Percentiles rank a stretch among this genome's conserved stretches.
Evolutionary conservation across 2,797 vertebrate genomes (phyloP).

Genomic region (Enteromius treurensis): DNA sequence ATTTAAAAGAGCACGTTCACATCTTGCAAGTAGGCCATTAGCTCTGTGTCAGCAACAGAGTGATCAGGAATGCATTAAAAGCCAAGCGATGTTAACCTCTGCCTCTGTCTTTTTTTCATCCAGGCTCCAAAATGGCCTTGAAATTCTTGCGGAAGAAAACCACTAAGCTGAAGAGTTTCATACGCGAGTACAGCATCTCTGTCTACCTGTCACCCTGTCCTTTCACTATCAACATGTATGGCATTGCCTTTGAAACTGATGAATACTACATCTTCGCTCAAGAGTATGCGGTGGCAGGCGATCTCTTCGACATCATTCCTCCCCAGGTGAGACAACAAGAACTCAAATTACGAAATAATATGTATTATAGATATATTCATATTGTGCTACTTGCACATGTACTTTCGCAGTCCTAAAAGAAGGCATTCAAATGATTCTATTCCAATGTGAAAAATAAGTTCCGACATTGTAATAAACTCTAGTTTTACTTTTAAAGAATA

Average conservation of each 20-base stretch:
- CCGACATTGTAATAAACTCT: neutral
- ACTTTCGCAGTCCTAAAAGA: neutral
- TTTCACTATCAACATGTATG: slow-evolving; percentile 87
- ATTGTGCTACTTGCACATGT: neutral
- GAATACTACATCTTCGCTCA: slow-evolving; percentile 87
- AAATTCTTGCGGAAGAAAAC: slow-evolving; percentile 87
- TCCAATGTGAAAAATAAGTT: neutral
- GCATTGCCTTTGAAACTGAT: slow-evolving; percentile 84
- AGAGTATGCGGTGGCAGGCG: slow-evolving; percentile 84
- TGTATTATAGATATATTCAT: neutral
- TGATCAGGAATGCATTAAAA: slow-evolving; percentile 27
- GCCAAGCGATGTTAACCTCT: slow-evolving; percentile 42
- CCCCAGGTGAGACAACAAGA: slow-evolving; percentile 76
- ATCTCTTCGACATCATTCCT: slow-evolving; percentile 87
- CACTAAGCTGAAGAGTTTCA: slow-evolving; percentile 85
- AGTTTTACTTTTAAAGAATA: neutral
- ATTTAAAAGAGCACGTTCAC: slow-evolving; percentile 33
- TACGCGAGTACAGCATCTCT: slow-evolving; percentile 85
- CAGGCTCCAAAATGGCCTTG: slow-evolving; percentile 84
- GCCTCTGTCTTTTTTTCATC: neutral
- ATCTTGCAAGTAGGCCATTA: slow-evolving; percentile 31
- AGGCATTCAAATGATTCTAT: neutral
- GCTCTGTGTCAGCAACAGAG: neutral
- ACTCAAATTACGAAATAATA: neutral
- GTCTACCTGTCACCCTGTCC: slow-evolving; percentile 84